A percentile compares a stretch with the other conserved stretches of the same genome.
Conservation (phyloP, 1,140 invertebrate genomes). For the Drosophila ficusphila region DNA sequence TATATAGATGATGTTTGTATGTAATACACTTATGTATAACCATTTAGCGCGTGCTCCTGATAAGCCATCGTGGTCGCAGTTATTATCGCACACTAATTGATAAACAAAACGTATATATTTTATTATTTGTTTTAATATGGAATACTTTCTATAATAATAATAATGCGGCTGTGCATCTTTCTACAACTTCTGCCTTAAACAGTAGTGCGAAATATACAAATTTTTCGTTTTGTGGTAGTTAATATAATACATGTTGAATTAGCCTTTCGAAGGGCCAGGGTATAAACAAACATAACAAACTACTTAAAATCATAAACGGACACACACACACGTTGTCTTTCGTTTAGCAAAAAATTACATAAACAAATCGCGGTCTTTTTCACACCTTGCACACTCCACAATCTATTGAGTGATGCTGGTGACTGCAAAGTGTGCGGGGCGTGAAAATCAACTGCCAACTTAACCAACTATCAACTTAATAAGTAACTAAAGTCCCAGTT, state of each 20-base stretch:
- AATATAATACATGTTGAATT: slow-evolving; percentile 72
- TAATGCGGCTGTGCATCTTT: slow-evolving; percentile 59
- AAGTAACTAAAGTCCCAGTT: slow-evolving; percentile 78
- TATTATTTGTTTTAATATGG: slow-evolving; percentile 60
- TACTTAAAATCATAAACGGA: slow-evolving; percentile 33
- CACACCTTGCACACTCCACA: slow-evolving; percentile 27
- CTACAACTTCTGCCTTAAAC: slow-evolving; percentile 55
- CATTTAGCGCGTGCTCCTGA: slow-evolving; percentile 37
- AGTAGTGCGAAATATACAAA: slow-evolving; percentile 71
- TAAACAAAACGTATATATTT: slow-evolving; percentile 70
- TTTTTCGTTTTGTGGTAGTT: slow-evolving; percentile 68
- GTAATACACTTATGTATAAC: slow-evolving; percentile 6
- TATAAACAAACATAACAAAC: slow-evolving; percentile 61
- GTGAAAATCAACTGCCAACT: slow-evolving; percentile 37
- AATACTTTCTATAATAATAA: slow-evolving; percentile 75
- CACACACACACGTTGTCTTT: slow-evolving; percentile 54
- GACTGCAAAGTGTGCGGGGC: slow-evolving; percentile 29
- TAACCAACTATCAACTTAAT: slow-evolving; percentile 51
- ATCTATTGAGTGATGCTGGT: slow-evolving; percentile 34
- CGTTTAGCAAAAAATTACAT: slow-evolving; percentile 35
- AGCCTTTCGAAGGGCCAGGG: slow-evolving; percentile 57
- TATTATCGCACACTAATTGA: slow-evolving; percentile 33
- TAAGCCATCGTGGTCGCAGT: slow-evolving; percentile 11
- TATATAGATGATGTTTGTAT: background rate
- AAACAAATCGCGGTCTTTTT: slow-evolving; percentile 36